Conservation (phyloP, 2,797 vertebrate species). For the Parauchenoglanis punctatus region DNA sequence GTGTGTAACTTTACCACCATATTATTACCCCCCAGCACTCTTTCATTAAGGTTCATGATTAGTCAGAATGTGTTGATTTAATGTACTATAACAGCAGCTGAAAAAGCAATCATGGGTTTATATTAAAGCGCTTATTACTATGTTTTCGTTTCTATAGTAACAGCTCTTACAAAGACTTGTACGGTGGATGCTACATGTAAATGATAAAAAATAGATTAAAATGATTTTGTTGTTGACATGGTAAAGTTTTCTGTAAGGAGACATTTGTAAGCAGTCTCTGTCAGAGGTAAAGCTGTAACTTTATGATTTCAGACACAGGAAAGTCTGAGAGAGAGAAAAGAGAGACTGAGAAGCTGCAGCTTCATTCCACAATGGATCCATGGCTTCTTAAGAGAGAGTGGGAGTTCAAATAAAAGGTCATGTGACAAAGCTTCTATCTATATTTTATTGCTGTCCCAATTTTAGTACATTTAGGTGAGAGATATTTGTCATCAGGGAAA, state of each 20-base stretch:
- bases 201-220: not conserved
- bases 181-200: not conserved
- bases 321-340: not conserved
- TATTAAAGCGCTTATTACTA: not conserved
- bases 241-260: not conserved
- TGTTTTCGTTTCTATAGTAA: not conserved
- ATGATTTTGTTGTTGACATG: not conserved
- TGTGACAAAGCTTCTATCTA: not conserved
- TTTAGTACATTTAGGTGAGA: not conserved
- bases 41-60: not conserved
- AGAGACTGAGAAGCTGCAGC: not conserved
- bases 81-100: not conserved
- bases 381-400: too few relatives aligned
- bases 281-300: not conserved
- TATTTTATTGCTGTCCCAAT: not conserved
- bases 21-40: not conserved
- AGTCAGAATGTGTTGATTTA: not conserved
- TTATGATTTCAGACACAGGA: not conserved
- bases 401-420: not conserved
- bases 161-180: not conserved
- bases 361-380: not conserved
- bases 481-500: not conserved
- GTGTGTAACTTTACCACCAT: too few relatives aligned
- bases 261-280: not conserved
- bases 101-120: not conserved